These are phyloP conservation scores for Dasysyrphus tricinctus DNA, from an alignment of 2,888 invertebrate genomes.

Conservation along the genomic window DNA sequence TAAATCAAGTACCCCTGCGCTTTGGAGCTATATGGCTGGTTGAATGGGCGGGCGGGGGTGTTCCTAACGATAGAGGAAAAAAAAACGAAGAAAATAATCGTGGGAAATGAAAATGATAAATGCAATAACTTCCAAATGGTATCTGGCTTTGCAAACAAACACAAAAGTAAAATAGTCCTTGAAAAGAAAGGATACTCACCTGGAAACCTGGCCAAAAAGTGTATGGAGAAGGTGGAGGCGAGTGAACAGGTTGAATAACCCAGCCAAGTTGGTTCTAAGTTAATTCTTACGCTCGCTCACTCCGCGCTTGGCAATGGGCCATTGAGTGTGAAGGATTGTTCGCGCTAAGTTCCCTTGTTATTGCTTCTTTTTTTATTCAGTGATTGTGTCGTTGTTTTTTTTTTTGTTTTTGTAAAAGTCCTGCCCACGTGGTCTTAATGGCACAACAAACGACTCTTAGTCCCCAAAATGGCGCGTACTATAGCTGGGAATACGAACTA, in stretches of 20 bases:
- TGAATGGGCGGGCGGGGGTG: not conserved
- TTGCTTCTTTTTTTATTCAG: constrained; percentile 9
- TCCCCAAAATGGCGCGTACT: constrained; percentile 63
- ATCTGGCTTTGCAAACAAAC: constrained; percentile 71
- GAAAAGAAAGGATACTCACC: constrained; percentile 57
- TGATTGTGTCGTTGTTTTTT: not conserved
- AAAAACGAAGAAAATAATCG: constrained; percentile 43
- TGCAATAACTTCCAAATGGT: constrained; percentile 75
- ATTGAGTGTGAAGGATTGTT: constrained; percentile 53
- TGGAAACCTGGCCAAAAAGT: constrained; percentile 32
- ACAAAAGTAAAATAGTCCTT: constrained; percentile 44
- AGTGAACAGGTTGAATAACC: not conserved
- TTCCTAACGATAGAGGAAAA: constrained; percentile 15
- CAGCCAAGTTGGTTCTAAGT: constrained; percentile 14
- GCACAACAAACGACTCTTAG: constrained; percentile 72
- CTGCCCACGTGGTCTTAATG: constrained; percentile 69
- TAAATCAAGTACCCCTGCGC: constrained; percentile 56
- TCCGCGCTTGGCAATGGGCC: constrained; percentile 39
- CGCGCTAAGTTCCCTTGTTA: constrained; percentile 26
- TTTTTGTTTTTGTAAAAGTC: constrained; percentile 22
- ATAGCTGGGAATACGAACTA: constrained; percentile 35
- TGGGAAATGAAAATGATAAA: constrained; percentile 75
- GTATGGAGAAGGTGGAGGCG: not conserved
- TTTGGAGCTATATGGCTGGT: constrained; percentile 10
- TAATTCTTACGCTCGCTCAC: constrained; percentile 31